A percentile compares a stretch with the other conserved stretches of the same genome.
Conservation (phyloP, 2,888 invertebrate genomes). For the Polydrusus pterygomalis region DNA sequence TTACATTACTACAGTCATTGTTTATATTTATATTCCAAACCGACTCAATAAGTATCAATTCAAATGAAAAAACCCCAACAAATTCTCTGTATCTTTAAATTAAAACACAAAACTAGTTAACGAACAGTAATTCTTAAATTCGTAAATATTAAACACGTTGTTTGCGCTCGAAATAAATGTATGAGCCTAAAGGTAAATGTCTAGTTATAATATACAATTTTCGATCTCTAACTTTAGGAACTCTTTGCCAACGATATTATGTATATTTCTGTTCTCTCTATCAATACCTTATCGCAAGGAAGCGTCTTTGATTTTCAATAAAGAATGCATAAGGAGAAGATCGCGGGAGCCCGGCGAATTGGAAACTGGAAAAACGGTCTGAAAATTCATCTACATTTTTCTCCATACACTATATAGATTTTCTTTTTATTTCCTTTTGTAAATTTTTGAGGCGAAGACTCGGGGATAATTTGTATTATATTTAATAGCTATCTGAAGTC, state of each 20-base stretch:
- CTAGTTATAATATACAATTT: too few species aligned
- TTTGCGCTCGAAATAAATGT: too few species aligned
- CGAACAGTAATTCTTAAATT: too few species aligned
- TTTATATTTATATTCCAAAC: too few species aligned
- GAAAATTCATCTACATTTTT: conserved; percentile 28
- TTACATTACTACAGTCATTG: too few species aligned
- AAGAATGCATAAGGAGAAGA: conserved; percentile 39
- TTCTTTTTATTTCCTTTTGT: conserved; percentile 28
- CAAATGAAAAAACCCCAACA: too few species aligned
- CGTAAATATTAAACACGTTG: too few species aligned
- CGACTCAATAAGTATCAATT: too few species aligned
- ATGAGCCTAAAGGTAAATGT: too few species aligned
- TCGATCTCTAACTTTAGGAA: not conserved
- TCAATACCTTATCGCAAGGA: conserved; percentile 23
- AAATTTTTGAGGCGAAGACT: not conserved
- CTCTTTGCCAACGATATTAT: conserved; percentile 10
- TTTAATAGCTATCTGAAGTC: conserved; percentile 30
- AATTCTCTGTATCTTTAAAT: too few species aligned
- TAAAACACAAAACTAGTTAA: too few species aligned
- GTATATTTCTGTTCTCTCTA: conserved; percentile 29
- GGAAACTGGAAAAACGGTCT: conserved; percentile 40
- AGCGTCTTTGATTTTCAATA: conserved; percentile 39
- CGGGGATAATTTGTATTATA: conserved; percentile 40
- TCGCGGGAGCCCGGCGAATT: conserved; percentile 37
- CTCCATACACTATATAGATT: conserved; percentile 27